Conservation (phyloP, 1,140 invertebrate genomes). For the Ostrea edulis region DNA sequence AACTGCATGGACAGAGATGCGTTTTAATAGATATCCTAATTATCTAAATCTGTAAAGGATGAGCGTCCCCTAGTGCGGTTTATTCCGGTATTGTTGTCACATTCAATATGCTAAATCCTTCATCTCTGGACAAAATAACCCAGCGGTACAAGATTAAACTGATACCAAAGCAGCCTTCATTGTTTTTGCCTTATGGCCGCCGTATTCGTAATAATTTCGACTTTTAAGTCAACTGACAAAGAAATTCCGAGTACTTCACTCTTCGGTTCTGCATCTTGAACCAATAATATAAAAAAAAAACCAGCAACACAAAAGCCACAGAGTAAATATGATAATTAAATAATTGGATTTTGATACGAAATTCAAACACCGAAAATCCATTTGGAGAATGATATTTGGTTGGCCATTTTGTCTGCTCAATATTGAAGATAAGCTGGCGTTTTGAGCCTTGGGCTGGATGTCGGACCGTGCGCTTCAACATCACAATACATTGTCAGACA, state of each 20-base stretch:
- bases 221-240: not conserved
- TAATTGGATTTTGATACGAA: conserved; percentile 38
- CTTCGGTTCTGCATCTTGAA: not conserved
- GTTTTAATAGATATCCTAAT: not conserved
- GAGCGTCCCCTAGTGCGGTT: not conserved
- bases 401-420: conserved; percentile 7
- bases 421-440: conserved; percentile 19
- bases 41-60: conserved; percentile 6
- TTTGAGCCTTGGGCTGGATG: not conserved
- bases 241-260: not conserved
- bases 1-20: not conserved
- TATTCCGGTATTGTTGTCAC: not conserved
- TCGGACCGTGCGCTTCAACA: conserved; percentile 20
- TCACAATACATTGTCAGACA: conserved; percentile 37
- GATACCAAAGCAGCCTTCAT: conserved; percentile 11
- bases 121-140: not conserved
- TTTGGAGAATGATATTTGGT: conserved; percentile 26
- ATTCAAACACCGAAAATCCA: conserved; percentile 34
- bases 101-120: conserved; percentile 12
- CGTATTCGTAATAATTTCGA: not conserved
- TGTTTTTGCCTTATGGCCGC: not conserved
- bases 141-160: not conserved
- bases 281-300: not conserved
- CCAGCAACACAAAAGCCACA: not conserved
- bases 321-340: conserved; percentile 29